phyloP scores from a whole-genome alignment of 1,140 invertebrate genomes.

The Chelonus insularis region DNA sequence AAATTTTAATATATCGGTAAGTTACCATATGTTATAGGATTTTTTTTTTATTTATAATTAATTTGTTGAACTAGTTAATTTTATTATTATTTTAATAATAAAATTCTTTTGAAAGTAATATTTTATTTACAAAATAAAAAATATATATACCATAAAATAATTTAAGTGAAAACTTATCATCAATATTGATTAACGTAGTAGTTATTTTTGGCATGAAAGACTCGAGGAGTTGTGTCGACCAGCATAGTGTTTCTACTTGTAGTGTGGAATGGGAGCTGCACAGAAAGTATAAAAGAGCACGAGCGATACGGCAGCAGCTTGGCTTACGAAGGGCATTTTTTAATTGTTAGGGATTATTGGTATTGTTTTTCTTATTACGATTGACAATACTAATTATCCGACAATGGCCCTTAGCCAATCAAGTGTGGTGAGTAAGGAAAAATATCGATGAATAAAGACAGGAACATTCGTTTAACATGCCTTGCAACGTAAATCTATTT shows the following conservation, averaged over 20 bases:
- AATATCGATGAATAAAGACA: conserved; percentile 15
- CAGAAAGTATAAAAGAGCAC: conserved; percentile 55
- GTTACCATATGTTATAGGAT: too few relatives aligned
- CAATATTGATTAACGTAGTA: too few relatives aligned
- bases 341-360: conserved; percentile 36
- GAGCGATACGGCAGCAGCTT: conserved; percentile 35
- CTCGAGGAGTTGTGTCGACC: conserved; percentile 23
- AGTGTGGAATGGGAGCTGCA: conserved; percentile 43
- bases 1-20: too few relatives aligned
- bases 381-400: conserved; percentile 37
- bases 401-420: conserved; percentile 62
- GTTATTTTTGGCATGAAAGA: not conserved
- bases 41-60: too few relatives aligned
- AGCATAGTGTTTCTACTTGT: conserved; percentile 8
- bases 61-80: too few relatives aligned
- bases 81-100: too few relatives aligned
- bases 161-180: too few relatives aligned
- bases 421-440: conserved; percentile 60
- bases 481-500: too few relatives aligned
- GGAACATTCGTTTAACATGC: too few relatives aligned
- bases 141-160: too few relatives aligned
- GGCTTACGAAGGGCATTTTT: conserved; percentile 37
- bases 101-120: too few relatives aligned
- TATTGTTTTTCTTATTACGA: conserved; percentile 32
- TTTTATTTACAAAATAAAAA: too few relatives aligned